Evolutionary conservation across 2,113 vertebrate genomes (phyloP).

Genomic region (Sylvia atricapilla): DNA sequence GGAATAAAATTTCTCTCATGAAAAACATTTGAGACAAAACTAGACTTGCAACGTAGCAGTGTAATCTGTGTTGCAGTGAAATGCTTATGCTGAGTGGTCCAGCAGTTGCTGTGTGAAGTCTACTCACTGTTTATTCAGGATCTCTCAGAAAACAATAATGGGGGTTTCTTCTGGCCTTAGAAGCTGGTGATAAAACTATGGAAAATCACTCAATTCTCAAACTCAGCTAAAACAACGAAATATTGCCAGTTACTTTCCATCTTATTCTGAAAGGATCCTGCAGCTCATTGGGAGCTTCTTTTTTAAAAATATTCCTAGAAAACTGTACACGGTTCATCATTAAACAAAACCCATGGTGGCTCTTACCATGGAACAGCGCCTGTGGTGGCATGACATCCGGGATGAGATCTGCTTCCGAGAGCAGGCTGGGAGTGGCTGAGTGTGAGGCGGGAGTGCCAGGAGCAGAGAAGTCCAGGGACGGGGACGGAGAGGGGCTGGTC

Average conservation of each 20-base stretch:
- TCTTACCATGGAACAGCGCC: conserved; percentile 92
- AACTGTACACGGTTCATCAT: accelerated
- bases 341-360: background rate
- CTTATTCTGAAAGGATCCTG: background rate
- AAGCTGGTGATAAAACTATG: background rate
- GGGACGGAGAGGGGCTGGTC: conserved; percentile 92
- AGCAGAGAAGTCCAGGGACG: conserved; percentile 93
- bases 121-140: background rate
- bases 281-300: background rate
- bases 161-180: background rate
- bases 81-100: background rate
- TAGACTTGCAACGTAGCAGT: background rate
- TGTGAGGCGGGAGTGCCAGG: conserved; percentile 93
- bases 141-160: accelerated
- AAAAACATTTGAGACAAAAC: background rate
- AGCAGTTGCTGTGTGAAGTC: background rate
- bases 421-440: conserved; percentile 91
- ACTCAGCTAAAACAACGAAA: background rate
- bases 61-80: background rate
- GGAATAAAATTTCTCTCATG: background rate
- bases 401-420: conserved; percentile 95
- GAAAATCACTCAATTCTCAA: background rate
- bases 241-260: background rate
- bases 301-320: background rate
- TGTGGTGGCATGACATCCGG: conserved; percentile 95